phyloP scores from a whole-genome alignment of 92 coral and sea anemone species.

The Porites cylindrica region DNA sequence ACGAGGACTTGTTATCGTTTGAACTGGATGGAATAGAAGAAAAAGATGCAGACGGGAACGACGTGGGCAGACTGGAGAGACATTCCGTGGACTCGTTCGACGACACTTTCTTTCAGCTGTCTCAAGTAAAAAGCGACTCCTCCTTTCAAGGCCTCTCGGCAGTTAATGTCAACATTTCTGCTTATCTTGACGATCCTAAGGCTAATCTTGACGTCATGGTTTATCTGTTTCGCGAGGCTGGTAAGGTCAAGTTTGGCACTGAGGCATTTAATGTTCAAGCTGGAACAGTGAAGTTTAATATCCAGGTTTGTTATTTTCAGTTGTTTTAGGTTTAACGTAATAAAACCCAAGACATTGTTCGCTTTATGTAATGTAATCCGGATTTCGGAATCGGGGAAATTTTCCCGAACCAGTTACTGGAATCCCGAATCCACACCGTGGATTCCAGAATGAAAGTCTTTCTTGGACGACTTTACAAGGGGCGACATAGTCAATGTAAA shows the following conservation, averaged over 20 bases:
- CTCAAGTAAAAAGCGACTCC: conserved; percentile 2
- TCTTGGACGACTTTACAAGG: no score
- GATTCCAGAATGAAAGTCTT: no score
- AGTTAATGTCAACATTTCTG: conserved; percentile 26
- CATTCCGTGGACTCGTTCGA: conserved; percentile 33
- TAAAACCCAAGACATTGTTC: no score
- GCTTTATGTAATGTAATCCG: no score
- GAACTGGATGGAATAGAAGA: conserved; percentile 34
- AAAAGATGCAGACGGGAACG: conserved; percentile 32
- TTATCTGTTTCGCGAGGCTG: conserved; percentile 35
- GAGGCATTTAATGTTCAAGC: conserved; percentile 30
- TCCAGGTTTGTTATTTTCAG: conserved; percentile 17
- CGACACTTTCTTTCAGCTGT: not conserved
- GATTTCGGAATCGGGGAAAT: no score
- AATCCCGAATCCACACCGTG: no score
- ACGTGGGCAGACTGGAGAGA: conserved; percentile 4
- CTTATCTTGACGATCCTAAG: conserved; percentile 1
- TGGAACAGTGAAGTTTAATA: conserved; percentile 43
- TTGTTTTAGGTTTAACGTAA: not conserved
- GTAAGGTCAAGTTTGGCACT: conserved; percentile 18
- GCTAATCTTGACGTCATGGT: conserved; percentile 31
- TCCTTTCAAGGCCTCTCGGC: not conserved
- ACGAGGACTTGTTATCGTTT: conserved; percentile 30
- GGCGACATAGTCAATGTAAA: no score
- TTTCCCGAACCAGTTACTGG: no score